Evolutionary conservation across 37 sponge, comb jelly and placozoan species (phyloP).

Genomic region (Hormiphora californensis): DNA sequence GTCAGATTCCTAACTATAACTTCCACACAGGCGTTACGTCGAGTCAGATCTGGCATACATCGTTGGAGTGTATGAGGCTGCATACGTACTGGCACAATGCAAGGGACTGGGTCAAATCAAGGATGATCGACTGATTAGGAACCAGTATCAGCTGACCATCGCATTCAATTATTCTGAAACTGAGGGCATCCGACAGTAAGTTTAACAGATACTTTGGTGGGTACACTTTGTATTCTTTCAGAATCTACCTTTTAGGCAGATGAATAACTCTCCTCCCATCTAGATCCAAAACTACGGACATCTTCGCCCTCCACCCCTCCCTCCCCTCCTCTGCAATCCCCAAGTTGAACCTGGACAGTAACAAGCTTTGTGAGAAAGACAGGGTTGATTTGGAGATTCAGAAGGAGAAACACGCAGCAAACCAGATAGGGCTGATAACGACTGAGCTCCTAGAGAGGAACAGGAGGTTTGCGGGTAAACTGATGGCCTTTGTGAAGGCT

Average conservation of each 20-base stretch:
- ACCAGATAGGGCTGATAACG: slow-evolving; percentile 28
- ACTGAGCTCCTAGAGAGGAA: slow-evolving; percentile 13
- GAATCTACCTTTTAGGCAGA: neutral
- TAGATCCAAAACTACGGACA: slow-evolving; percentile 21
- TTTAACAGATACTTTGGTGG: neutral
- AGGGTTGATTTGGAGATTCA: neutral
- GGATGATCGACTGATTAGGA: slow-evolving; percentile 8
- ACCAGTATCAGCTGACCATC: slow-evolving; percentile 47
- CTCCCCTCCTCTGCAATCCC: too few relatives aligned
- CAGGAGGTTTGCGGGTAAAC: neutral
- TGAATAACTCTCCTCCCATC: neutral
- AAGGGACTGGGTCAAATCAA: slow-evolving; percentile 37
- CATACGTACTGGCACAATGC: slow-evolving; percentile 13
- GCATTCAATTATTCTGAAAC: slow-evolving; percentile 41
- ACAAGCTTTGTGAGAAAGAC: slow-evolving; percentile 34
- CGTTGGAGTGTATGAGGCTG: neutral
- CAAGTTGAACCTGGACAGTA: neutral
- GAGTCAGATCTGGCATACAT: neutral
- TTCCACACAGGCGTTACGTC: neutral
- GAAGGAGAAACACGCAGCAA: slow-evolving; percentile 42
- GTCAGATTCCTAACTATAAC: too few relatives aligned
- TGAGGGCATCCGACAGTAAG: slow-evolving; percentile 9
- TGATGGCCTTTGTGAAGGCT: neutral
- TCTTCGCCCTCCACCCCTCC: slow-evolving; percentile 5
- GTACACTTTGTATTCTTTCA: neutral